These are phyloP conservation scores for Pseudomugil tenellus DNA, from an alignment of 2,797 vertebrate genomes.

Conservation along the genomic window DNA sequence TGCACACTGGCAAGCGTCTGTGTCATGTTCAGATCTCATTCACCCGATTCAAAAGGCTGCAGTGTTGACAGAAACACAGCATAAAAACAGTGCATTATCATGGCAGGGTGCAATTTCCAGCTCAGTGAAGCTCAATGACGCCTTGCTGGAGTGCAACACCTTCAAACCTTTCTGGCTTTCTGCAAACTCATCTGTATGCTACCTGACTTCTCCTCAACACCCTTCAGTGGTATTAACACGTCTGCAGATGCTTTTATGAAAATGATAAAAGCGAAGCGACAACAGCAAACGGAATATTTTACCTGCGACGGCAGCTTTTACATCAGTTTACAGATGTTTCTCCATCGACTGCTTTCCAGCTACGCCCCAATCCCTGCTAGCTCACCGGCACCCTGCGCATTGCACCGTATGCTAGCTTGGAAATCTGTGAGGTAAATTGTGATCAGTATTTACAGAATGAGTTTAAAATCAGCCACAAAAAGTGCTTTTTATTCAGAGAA, in stretches of 20 bases:
- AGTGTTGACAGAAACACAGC: conserved; percentile 41
- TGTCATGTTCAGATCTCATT: conserved; percentile 3
- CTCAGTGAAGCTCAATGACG: conserved; percentile 34
- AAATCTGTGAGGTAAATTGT: no score
- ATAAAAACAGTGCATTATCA: conserved; percentile 24
- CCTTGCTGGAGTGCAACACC: conserved; percentile 14
- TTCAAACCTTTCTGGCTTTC: conserved; percentile 8
- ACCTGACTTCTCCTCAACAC: conserved; percentile 17
- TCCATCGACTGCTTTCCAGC: no score
- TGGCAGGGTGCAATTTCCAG: conserved; percentile 43
- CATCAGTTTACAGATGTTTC: not conserved
- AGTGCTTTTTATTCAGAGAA: no score
- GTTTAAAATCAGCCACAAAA: no score
- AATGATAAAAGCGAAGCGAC: not conserved
- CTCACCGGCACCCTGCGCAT: no score
- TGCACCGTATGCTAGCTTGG: no score
- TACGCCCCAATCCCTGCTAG: no score
- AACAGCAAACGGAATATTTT: not conserved
- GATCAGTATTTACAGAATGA: no score
- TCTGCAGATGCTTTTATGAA: not conserved
- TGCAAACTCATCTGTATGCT: conserved; percentile 10
- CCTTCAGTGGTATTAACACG: conserved; percentile 4
- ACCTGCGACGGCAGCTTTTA: no score
- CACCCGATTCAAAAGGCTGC: conserved; percentile 12
- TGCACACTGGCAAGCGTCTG: not conserved